Evolutionary conservation across 2,113 vertebrate genomes (phyloP).

Genomic region (Setophaga kirtlandii): DNA sequence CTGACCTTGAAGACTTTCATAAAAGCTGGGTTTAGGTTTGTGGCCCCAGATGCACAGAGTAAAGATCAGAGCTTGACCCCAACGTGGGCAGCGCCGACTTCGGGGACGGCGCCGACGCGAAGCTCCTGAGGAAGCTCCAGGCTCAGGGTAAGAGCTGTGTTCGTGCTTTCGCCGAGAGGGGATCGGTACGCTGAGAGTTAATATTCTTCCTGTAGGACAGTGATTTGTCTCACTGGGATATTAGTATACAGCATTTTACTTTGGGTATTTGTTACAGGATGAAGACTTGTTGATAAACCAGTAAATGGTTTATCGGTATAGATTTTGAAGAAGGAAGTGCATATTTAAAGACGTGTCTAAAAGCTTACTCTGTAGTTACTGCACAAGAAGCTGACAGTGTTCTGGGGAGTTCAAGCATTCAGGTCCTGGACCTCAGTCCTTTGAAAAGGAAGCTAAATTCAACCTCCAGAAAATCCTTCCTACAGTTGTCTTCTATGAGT

Average conservation of each 20-base stretch:
- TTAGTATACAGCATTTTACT: not conserved
- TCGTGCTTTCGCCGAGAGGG: not conserved
- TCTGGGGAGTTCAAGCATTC: not conserved
- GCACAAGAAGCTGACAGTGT: not conserved
- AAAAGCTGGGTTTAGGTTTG: too few relatives aligned
- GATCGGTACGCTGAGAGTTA: not conserved
- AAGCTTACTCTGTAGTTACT: not conserved
- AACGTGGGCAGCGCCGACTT: conserved; percentile 48
- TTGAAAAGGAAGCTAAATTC: not conserved
- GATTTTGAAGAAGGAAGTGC: not conserved
- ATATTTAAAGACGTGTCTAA: not conserved
- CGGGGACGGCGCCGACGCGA: conserved; percentile 68
- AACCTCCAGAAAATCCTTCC: not conserved
- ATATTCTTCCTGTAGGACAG: not conserved
- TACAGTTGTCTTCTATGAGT: not conserved
- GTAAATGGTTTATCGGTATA: not conserved
- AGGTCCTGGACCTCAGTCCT: not conserved
- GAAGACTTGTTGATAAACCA: not conserved
- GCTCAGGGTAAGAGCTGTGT: conserved; percentile 84
- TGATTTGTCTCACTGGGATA: not conserved
- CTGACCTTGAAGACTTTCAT: too few relatives aligned
- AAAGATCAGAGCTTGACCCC: too few relatives aligned
- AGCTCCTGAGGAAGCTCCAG: conserved; percentile 89
- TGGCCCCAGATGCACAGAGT: too few relatives aligned
- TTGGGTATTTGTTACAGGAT: not conserved